Evolutionary conservation across 2,797 vertebrate species (phyloP).

Genomic region (Mormyrus proboscirostris): DNA sequence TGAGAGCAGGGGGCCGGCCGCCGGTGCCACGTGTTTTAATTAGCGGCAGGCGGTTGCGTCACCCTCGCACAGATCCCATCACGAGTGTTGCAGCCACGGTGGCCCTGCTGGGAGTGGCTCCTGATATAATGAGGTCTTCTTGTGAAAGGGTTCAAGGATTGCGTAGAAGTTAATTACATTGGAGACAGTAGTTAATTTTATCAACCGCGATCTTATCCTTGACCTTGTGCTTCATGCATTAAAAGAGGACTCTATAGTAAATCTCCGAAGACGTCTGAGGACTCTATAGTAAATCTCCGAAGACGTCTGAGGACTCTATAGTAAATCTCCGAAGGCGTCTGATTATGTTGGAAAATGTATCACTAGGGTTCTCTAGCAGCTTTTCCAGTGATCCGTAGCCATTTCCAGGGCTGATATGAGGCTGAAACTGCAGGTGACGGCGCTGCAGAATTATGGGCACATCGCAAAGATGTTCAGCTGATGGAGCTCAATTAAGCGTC

Average conservation of each 20-base stretch:
- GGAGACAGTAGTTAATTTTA: conserved; percentile 37
- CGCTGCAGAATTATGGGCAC: background rate
- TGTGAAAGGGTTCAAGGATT: conserved; percentile 6
- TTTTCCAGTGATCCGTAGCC: background rate
- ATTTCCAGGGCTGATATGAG: background rate
- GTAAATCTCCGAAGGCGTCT: background rate
- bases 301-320: no score
- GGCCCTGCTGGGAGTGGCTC: background rate
- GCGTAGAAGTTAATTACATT: conserved; percentile 20
- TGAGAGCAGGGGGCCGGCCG: conserved; percentile 27
- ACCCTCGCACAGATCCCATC: background rate
- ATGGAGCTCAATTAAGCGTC: background rate
- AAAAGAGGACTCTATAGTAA: background rate
- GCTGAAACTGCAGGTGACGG: background rate
- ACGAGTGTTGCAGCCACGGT: background rate
- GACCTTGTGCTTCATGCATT: conserved; percentile 13
- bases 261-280: background rate
- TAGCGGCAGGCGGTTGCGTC: background rate
- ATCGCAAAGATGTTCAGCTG: background rate
- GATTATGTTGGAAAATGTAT: background rate
- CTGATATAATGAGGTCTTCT: conserved; percentile 31
- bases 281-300: background rate
- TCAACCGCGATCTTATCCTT: conserved; percentile 25
- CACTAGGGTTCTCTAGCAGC: background rate
- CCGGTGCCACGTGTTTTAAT: background rate